Base-by-base conservation (phyloP, 2,888 invertebrate genomes). In the Diaprepes abbreviatus region DNA sequence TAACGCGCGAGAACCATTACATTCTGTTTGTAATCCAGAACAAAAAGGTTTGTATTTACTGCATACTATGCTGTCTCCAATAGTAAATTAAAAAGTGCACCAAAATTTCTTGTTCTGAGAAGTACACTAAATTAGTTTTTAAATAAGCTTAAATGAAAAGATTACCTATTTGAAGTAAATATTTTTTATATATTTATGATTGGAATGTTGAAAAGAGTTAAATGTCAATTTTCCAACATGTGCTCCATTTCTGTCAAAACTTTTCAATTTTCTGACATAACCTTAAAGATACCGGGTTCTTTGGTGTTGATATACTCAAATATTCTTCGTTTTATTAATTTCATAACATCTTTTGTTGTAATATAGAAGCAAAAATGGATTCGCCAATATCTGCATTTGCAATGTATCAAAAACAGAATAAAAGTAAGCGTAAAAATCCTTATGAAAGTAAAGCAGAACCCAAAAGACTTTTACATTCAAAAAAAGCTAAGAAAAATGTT, bases 341-440 rank as follows among this genome's bases (percentile, higher is more conserved):
- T 45, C 24, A 45, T 10, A 14, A 12, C 16, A 50, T 45, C 9
- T 3, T 45, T 24, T 24, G 5, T 28, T 12, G 10, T 50, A 12
- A 1, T 14, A 6, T 28, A 14, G n/a, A 24, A 16, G 1, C 35
- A 35, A 16, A 60, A 64, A 52, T 59, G 69, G 59, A 69, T 24
- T 21, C 43, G 3, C 45, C 52, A 14, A 10, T 74, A 10, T 74
- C 75, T 31, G 75, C 75, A 45, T 75, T 74, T 65, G 40, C 66
- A 40, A 57, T 74, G n/a, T 75, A 75, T 28, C 58, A 69, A 16
- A 58, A 54, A 43, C 33, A 45, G 19, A 64, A 58, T 31, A 71
- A 68, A 31, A 73, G 73, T 28, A 65, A 73, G 59, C 33, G 58
- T 10, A 72, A 74, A 57, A 12, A 19, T 66, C 5, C 40, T 4